Base-by-base conservation (phyloP, 2,797 vertebrate species). In the Acanthopagrus latus region DNA sequence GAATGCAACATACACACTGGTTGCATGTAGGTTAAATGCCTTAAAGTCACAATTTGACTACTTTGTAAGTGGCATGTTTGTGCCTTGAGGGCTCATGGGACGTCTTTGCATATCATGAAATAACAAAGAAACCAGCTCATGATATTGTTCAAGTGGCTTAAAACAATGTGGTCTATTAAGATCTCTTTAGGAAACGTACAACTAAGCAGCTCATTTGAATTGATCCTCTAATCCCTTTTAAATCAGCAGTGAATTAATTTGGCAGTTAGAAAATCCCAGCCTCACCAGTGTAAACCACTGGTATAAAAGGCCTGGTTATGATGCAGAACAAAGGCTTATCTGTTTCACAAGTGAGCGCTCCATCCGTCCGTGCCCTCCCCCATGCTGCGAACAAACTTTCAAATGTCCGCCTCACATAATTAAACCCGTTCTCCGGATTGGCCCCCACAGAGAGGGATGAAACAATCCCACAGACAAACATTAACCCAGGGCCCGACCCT, bases 381-480 rank as follows among this genome's bases (percentile, higher is more conserved):
- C 67, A 3, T 81, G 78, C 68, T 12, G 62, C 88, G 84, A 83
- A 86, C 80, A 86, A 81, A 89, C 84, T 76, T 92, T 88, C 80
- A 91, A 83, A 82, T 46, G 69, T 65, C 55, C 66, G 63, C 80
- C 78, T 74, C 59, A 64, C 74, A 83, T 90, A 92, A 92, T 94
- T 87, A 92, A 87, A 88, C 68, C 80, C 47, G 51, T 83, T 90
- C 0, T 54, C 72, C 20, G 56, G 51, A 63, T 82, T 77, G 75
- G 81, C 83, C 78, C 81, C 84, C 76, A 51, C 64, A 20, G 80
- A 83, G 86, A 51, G 44, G 67, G 83, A 91, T 90, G 83, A 90
- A 93, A 88, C 84, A 76, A 75, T 82, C 87, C 83, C 91, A 81
- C 89, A 93, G 92, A 94, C 91, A 92, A 93, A 94, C 86, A 89